Evolutionary conservation across 2,888 invertebrate genomes (phyloP).

Genomic region (Serrognathus titanus): DNA sequence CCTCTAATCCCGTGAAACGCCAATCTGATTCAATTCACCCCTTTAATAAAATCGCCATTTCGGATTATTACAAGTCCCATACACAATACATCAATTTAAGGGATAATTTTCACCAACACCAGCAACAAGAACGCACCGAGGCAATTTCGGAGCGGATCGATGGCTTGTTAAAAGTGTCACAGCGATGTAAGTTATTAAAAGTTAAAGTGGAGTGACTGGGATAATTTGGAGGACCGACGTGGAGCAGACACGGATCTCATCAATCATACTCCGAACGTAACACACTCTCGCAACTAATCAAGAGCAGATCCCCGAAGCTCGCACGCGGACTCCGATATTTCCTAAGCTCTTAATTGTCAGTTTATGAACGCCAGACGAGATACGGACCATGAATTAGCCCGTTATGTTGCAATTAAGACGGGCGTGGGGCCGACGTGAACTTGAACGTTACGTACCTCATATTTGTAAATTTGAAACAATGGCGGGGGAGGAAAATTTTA

Average conservation of each 20-base stretch:
- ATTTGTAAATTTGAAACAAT: too few species aligned
- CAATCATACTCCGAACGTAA: slow-evolving; percentile 34
- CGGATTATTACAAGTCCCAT: too few species aligned
- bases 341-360: slow-evolving; percentile 32
- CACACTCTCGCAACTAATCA: too few species aligned
- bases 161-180: slow-evolving; percentile 39
- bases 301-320: too few species aligned
- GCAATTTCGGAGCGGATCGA: slow-evolving; percentile 26
- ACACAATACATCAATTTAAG: too few species aligned
- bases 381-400: background rate
- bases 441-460: too few species aligned
- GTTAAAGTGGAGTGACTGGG: slow-evolving; percentile 39
- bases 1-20: too few species aligned
- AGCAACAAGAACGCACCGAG: background rate
- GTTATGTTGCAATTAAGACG: background rate
- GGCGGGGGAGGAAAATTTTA: too few species aligned
- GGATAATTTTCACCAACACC: too few species aligned
- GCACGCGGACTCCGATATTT: slow-evolving; percentile 34
- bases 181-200: slow-evolving; percentile 44
- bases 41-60: too few species aligned
- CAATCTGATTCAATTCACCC: too few species aligned
- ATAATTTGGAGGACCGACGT: slow-evolving; percentile 41
- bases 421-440: background rate
- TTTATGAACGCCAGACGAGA: slow-evolving; percentile 6
- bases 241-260: slow-evolving; percentile 40